A percentile compares a stretch with the other conserved stretches of the same genome.
phyloP scores from a whole-genome alignment of 2,888 invertebrate species.

The Drosophila leonis region DNA sequence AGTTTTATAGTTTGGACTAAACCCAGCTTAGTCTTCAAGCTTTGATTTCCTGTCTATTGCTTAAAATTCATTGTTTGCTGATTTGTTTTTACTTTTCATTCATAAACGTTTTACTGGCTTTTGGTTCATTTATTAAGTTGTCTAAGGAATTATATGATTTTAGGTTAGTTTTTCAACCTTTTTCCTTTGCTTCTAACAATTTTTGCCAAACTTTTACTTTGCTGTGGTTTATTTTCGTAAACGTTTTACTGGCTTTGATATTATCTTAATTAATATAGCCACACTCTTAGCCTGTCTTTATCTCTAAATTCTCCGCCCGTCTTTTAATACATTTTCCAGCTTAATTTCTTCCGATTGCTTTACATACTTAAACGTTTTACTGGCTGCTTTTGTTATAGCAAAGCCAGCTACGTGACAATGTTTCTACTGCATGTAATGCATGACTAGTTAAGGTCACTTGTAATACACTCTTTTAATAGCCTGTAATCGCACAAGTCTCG shows the following conservation, averaged over 20 bases:
- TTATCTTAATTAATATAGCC: neutral
- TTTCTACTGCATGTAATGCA: neutral
- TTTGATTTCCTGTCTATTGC: neutral
- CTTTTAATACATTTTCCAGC: too few relatives aligned
- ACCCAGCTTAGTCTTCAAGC: fast-evolving
- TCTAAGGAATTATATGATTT: neutral
- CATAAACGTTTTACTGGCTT: neutral
- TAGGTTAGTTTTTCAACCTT: too few relatives aligned
- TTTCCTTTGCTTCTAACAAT: neutral
- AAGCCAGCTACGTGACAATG: neutral
- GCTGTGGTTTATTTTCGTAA: neutral
- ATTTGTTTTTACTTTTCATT: neutral
- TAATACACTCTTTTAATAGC: constrained; percentile 1
- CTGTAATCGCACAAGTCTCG: constrained; percentile 34
- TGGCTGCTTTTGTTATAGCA: neutral
- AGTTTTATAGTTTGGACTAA: neutral
- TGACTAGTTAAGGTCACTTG: constrained; percentile 11
- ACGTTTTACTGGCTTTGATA: neutral
- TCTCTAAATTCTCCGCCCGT: neutral
- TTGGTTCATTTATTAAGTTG: neutral
- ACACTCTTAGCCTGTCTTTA: too few relatives aligned
- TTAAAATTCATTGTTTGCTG: neutral
- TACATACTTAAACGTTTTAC: neutral
- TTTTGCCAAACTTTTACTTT: neutral
- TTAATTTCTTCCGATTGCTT: neutral